Percentiles rank a stretch among this genome's conserved stretches.
Conservation (phyloP, 2,113 vertebrate genomes). For the Channa maculata region DNA sequence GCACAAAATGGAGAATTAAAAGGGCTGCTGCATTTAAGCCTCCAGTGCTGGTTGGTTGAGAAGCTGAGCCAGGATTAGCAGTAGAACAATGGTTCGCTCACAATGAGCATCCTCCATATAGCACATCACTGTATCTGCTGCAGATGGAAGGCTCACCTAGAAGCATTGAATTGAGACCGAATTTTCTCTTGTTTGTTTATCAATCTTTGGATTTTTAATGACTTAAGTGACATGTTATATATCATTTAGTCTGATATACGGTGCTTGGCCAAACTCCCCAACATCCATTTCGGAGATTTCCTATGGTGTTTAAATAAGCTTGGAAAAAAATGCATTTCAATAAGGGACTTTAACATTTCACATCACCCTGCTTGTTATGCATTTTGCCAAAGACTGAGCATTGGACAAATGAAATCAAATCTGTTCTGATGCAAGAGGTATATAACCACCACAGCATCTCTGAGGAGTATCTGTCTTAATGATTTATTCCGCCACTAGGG, state of each 20-base stretch:
- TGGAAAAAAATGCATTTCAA: conserved; percentile 56
- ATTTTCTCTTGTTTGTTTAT: conserved; percentile 58
- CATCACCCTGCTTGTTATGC: conserved; percentile 68
- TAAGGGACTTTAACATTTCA: conserved; percentile 67
- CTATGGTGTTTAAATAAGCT: conserved; percentile 42
- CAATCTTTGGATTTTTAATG: conserved; percentile 50
- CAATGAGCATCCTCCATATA: conserved; percentile 77
- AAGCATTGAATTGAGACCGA: conserved; percentile 51
- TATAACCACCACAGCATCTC: conserved; percentile 80
- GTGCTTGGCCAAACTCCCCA: conserved; percentile 13
- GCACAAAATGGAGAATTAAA: conserved; percentile 73
- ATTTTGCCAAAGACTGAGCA: conserved; percentile 47
- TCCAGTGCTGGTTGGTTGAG: conserved; percentile 72
- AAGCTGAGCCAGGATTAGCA: conserved; percentile 75
- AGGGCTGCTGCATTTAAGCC: conserved; percentile 74
- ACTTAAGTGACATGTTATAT: conserved; percentile 28
- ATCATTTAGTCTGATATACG: conserved; percentile 46
- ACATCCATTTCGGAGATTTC: conserved; percentile 27
- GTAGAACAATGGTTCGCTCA: conserved; percentile 73
- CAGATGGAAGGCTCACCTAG: conserved; percentile 69
- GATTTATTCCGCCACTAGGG: conserved; percentile 82
- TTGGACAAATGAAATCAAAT: conserved; percentile 75
- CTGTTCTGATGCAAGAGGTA: conserved; percentile 70
- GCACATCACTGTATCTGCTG: conserved; percentile 59
- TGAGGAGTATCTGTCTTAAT: conserved; percentile 85